Base-by-base conservation (phyloP, 2,888 invertebrate species). In the Latrodectus hesperus region DNA sequence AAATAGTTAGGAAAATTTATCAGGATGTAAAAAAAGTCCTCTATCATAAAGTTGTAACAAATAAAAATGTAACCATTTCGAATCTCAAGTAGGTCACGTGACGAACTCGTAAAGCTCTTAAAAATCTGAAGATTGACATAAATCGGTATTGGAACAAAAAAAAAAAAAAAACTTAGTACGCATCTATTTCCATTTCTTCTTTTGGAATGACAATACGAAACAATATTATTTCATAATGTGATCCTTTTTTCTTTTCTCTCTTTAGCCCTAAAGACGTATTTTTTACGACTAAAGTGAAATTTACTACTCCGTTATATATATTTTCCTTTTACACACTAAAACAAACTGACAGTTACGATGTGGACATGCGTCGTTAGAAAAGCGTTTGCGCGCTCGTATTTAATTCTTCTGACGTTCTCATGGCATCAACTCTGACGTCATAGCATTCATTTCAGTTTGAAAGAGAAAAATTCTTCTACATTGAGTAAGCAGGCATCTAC, bases 291-390 rank as follows among this genome's bases (percentile, higher is more conserved):
- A 60, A 60, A n/a, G n/a, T 60, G 60, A 60, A n/a, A 60, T 60
- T 60, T 60, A 60, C 11, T 16, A 11, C 53, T 78, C 60, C 53
- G 38, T 70, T 76, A 38, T 38, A 38, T 38, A 38, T 38, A 65
- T 77, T 71, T 77, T 71, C 60, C 75, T 75, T 60, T 74, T 75
- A 55, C 85, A 64, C 68, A 79, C 74, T 68, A 74, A 85, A 84
- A 84, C 78, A 84, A 85, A 85, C 74, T 79, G 85, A 85, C 85
- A 85, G 75, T 85, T 74, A 85, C 74, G 79, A 67, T 79, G 74
- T 79, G 74, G 70, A 79, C 78, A 79, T 70, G 84, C 68, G 78
- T 84, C 84, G 84, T 38, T 70, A 60, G 51, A 60, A 70, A 68
- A 82, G 55, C 79, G 52, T 55, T 83, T 68, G 60, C 71, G 26